Base-by-base conservation (phyloP, 2,888 invertebrate species). In the Agrypnus murinus region DNA sequence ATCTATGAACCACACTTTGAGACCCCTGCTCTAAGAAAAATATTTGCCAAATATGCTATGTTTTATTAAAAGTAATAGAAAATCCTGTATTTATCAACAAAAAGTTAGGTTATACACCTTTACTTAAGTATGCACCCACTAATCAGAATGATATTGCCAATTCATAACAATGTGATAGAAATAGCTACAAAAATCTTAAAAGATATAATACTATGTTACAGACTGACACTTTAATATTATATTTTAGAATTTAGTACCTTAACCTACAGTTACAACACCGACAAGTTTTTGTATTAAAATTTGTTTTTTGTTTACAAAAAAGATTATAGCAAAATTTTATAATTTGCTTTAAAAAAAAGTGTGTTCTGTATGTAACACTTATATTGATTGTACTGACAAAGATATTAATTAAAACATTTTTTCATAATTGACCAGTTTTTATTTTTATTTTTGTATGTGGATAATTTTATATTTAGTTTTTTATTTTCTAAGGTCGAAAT, bases 351-450 rank as follows among this genome's bases (percentile, higher is more conserved):
- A 12, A 59, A 34, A n/a, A n/a, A 46, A 32, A 46, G 32, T 45
- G 43, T 46, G 45, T 14, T 60, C 45, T 60, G 60, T 60, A 32
- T 60, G 32, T 45, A 60, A 58, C 19, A 32, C 25, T 25, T 59
- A 46, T n/a, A n/a, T n/a, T n/a, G n/a, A n/a, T 60, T 60, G 60
- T 60, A 60, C 25, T 45, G 32, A 45, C 14, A 15, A 45, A 19
- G 10, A 36, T 12, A 32, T 34, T 34, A 34, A 60, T 60, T 60
- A 60, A 60, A 60, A 45, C 1, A 15, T 14, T 43, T 59, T 59
- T 60, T 43, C 31, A 5, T 25, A 25, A 45, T 19, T 46, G 32
- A 15, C 45, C 32, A 15, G 17, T 50, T 50, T 60, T 57, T 45
- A 34, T 60, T 60, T 60, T 60, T 46, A 45, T 55, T 65, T 50